phyloP scores from a whole-genome alignment of 2,888 invertebrate genomes.

The Germaria angustata region DNA sequence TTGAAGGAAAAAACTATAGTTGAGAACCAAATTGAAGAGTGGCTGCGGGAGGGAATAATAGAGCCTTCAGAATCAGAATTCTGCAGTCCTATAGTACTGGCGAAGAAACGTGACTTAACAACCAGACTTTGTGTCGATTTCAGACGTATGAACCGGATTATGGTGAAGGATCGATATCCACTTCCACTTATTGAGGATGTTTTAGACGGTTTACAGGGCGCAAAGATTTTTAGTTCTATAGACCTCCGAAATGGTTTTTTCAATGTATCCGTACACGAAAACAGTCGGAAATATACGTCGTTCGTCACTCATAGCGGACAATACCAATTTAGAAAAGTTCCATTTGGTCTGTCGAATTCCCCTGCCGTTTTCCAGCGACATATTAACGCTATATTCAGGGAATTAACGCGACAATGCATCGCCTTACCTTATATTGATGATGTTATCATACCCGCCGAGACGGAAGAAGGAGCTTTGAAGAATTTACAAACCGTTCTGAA shows the following conservation, averaged over 20 bases:
- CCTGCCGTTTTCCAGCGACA: slow-evolving; percentile 71
- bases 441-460: slow-evolving; percentile 56
- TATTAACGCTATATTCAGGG: slow-evolving; percentile 69
- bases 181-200: slow-evolving; percentile 58
- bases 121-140: slow-evolving; percentile 71
- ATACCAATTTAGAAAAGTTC: slow-evolving; percentile 71
- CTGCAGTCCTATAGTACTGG: slow-evolving; percentile 70
- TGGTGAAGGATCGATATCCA: slow-evolving; percentile 72
- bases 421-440: slow-evolving; percentile 66
- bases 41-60: slow-evolving; percentile 55
- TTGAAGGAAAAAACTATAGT: slow-evolving; percentile 37
- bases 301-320: slow-evolving; percentile 73
- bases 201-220: slow-evolving; percentile 67
- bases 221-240: no score
- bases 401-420: slow-evolving; percentile 44
- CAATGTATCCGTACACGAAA: slow-evolving; percentile 72
- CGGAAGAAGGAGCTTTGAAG: slow-evolving; percentile 55
- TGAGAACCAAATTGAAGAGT: slow-evolving; percentile 39
- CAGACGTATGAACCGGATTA: slow-evolving; percentile 42
- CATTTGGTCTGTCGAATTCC: slow-evolving; percentile 76
- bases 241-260: slow-evolving; percentile 67
- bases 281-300: slow-evolving; percentile 71
- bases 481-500: slow-evolving; percentile 36
- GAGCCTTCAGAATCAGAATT: slow-evolving; percentile 68
- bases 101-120: slow-evolving; percentile 56